Evolutionary conservation across 2,888 invertebrate species (phyloP), one percentile per base, ranked within the genome.

Genomic region (Encarsia formosa): DNA sequence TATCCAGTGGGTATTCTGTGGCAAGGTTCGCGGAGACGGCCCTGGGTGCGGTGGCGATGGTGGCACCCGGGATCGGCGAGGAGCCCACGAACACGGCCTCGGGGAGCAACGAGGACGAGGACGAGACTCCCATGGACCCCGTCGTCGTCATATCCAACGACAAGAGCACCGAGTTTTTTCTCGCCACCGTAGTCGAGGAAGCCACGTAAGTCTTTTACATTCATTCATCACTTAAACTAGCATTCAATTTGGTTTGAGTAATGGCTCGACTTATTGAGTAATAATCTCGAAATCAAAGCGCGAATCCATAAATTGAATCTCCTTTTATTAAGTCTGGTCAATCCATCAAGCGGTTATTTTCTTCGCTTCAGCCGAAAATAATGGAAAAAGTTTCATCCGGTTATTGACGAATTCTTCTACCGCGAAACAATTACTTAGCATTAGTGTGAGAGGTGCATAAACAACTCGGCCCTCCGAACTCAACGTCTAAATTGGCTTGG

Each of bases 61-160:
- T 73, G 44, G 71, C 72, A 20, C 79, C 83, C 16, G 84, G 86
- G 60, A 86, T 88, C 56, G n/a, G n/a, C n/a, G 91, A 91, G 70
- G 82, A 86, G 66, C 88, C 90, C 44, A 92, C 92, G 16, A 92
- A 92, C 71, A 92, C 92, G 8, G 92, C 91, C 11, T 91, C 90
- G 5, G 91, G 90, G 8, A 91, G 91, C 67, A 91, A 91, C 69
- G 91, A 91, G 66, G 89, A 91, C 57, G 89, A 89, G 59, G 87
- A 87, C 60, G 81, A 81, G 53, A 73, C 71, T 23, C 73, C 73
- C 3, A 58, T 73, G 47, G 73, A 74, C 61, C 73, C 73, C 6
- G 70, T 68, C 18, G 71, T 71, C 74, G 87, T 91, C 65, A 91
- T 92, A 70, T 88, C 88, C 38, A 92, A 93, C 75, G 91, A 92